These are phyloP conservation scores for Cotesia vestalis DNA, from an alignment of 1,140 invertebrate genomes.

Conservation along the genomic window DNA sequence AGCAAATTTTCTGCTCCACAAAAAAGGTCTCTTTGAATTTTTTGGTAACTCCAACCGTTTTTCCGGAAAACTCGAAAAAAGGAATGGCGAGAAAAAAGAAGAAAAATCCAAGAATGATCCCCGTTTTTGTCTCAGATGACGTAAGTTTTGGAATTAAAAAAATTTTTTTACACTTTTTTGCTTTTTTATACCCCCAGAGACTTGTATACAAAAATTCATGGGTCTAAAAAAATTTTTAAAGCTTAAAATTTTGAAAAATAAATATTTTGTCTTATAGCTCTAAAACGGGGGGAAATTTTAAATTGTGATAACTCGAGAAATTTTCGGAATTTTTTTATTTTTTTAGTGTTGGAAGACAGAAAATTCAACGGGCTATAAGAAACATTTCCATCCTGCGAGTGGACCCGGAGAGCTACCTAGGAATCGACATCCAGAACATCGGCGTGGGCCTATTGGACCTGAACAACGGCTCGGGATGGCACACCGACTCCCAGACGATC, in stretches of 20 bases:
- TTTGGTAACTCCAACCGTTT: not conserved
- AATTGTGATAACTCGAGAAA: no score
- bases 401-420: slow-evolving; percentile 75
- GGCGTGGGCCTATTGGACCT: slow-evolving; percentile 70
- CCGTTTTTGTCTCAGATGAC: slow-evolving; percentile 59
- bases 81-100: slow-evolving; percentile 59
- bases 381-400: slow-evolving; percentile 72
- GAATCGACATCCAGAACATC: slow-evolving; percentile 66
- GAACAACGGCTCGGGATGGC: slow-evolving; percentile 74
- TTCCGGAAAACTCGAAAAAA: not conserved
- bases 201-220: no score
- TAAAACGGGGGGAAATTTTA: no score
- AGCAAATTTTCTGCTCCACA: no score
- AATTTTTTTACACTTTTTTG: not conserved
- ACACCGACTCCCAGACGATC: slow-evolving; percentile 67
- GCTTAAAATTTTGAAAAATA: no score
- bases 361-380: no score
- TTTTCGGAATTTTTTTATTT: no score
- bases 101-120: slow-evolving; percentile 59
- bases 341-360: no score
- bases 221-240: no score
- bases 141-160: slow-evolving; percentile 47
- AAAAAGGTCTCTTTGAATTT: no score
- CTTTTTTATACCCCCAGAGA: no score
- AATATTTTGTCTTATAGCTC: no score